Conservation (phyloP, 2,888 invertebrate genomes). For the Oasisia sp. region DNA sequence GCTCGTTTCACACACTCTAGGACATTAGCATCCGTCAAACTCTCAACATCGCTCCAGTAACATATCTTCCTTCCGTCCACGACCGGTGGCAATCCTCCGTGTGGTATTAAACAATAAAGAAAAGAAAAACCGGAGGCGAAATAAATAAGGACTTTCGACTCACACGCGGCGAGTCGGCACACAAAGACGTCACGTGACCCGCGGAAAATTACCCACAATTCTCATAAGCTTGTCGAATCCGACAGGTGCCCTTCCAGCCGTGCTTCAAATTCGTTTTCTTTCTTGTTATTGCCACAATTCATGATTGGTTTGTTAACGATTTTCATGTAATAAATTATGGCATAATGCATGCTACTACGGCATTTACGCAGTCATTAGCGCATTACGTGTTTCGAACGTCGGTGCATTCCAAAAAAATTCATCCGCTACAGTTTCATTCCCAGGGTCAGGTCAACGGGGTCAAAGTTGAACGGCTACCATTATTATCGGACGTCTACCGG, state of each 20-base stretch:
- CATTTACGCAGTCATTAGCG: background rate
- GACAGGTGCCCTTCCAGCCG: background rate
- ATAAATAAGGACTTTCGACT: conserved; percentile 37
- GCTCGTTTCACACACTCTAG: conserved; percentile 22
- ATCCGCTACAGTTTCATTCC: conserved; percentile 13
- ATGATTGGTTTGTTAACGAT: background rate
- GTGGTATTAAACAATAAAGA: conserved; percentile 17
- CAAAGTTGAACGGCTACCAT: background rate
- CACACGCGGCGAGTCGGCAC: conserved; percentile 63
- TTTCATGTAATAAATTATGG: background rate
- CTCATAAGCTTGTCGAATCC: background rate
- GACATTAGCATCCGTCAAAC: conserved; percentile 33
- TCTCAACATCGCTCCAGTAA: conserved; percentile 26
- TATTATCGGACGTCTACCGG: background rate
- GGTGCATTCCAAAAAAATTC: background rate
- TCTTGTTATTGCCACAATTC: background rate
- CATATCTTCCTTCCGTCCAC: conserved; percentile 17
- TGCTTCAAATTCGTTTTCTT: background rate
- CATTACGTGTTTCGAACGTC: background rate
- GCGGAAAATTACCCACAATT: conserved; percentile 18
- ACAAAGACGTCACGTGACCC: conserved; percentile 65
- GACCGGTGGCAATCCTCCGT: conserved; percentile 10
- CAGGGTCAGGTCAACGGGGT: conserved; percentile 1
- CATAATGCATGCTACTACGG: background rate
- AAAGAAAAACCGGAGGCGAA: conserved; percentile 18